Evolutionary conservation across 2,888 invertebrate species (phyloP), one percentile per base, ranked within the genome.

Genomic region (Epirrita christyi): DNA sequence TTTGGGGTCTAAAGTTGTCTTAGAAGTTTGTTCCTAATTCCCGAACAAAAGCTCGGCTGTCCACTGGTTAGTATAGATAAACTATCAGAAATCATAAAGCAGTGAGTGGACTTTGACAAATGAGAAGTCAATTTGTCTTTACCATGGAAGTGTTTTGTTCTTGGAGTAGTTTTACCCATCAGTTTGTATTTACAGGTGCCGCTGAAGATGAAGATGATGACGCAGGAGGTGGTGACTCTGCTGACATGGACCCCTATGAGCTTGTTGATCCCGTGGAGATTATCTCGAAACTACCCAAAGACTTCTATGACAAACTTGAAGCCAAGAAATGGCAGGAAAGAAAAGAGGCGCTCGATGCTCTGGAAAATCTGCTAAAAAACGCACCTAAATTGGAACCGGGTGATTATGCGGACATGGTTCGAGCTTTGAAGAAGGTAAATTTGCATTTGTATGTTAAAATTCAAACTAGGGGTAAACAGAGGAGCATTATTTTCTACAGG

Each of bases 261-360:
- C 88, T 98, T 0, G 85, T 98, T 29, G 97, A 97, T 70, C 97
- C 99, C 0, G 98, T 98, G 44, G 98, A 99, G 78, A 97, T 99
- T 66, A 83, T 99, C 0, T 96, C 97, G 0, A 97, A 98, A 80
- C 86, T 99, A 34, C 98, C 99, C 0, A 97, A 98, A 87, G 98
- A 99, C 84, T 99, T 99, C 84, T 98, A 96, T 79, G 98, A 98
- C 3, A 97, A 98, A 81, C 82, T 97, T 3, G 98, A 99, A 73
- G 97, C 97, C 0, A 98, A 98, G 84, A 99, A 98, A 78, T 99
- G 98, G 99, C 97, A 97, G 78, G 97, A 99, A 55, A 93, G 99
- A 28, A 98, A 98, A 79, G 98, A 99, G 79, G 96, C 96, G 0
- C 83, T 99, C 10, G 99, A 99, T 70, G 92, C 93, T 0, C 81